Base-by-base conservation (phyloP, 2,797 vertebrate genomes). In the Trachops cirrhosus region DNA sequence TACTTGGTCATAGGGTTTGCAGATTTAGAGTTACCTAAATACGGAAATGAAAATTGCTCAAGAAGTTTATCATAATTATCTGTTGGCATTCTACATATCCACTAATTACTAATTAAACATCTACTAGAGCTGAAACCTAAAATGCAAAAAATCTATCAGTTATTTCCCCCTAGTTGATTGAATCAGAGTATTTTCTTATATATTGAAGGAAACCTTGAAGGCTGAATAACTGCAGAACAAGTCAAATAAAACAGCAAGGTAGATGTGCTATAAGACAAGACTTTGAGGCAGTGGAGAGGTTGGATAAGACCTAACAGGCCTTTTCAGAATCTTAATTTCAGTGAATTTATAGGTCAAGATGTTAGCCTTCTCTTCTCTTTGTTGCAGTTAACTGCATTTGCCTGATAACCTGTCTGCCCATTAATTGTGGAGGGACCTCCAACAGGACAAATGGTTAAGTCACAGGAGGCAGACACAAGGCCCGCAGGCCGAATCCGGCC, bases 191-290 rank as follows among this genome's bases (percentile, higher is more conserved):
- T 93, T 96, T 88, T 95, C 46, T 34, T 94, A 39, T n/a, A 82
- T 67, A 67, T 34, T 84, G 21, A 84, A 71, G 68, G 22, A 94
- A 88, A 91, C 5, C 37, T 86, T 86, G 39, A 91, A 93, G 37
- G 4, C 52, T 94, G 50, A 77, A 70, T 86, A 96, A 86, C 46
- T 96, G 73, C 96, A 87, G 96, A 96, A 68, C 21, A 85, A 89
- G 86, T 87, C 19, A 89, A 93, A 70, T 37, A 70, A 86, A 70
- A n/a, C 48, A 77, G 12, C 67, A 50, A 89, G 50, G 59, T 89
- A 48, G 14, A 75, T 91, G 11, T 74, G 21, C 83, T 80, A 1
- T 89, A 46, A 39, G n/a, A 54, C 91, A 46, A 93, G 26, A 46
- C 2, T 5, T 70, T 12, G 3, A 6, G 75, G 64, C 21, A 71